A percentile compares a stretch with the other conserved stretches of the same genome.
phyloP scores from a whole-genome alignment of 1,140 invertebrate species.

The Neodiprion pinetum region DNA sequence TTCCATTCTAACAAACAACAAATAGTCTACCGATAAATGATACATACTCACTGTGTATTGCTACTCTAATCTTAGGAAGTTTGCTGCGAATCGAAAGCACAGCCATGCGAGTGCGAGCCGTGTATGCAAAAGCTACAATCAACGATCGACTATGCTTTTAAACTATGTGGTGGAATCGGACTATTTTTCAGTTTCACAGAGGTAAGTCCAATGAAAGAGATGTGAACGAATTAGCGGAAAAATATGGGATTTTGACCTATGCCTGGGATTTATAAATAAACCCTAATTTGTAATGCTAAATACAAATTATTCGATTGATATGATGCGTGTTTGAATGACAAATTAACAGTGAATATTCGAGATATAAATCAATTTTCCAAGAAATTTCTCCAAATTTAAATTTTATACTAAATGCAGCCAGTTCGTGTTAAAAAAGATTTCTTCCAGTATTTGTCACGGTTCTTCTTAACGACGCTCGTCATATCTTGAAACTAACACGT shows the following conservation, averaged over 20 bases:
- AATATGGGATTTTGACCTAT: too few species aligned
- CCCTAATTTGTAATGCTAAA: not conserved
- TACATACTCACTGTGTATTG: slow-evolving; percentile 21
- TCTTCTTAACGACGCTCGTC: not conserved
- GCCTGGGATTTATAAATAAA: too few species aligned
- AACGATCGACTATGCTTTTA: slow-evolving; percentile 87
- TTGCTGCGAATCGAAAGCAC: slow-evolving; percentile 48
- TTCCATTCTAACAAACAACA: slow-evolving; percentile 29
- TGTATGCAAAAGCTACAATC: slow-evolving; percentile 80
- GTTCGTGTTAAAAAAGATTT: too few species aligned
- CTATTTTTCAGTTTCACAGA: slow-evolving; percentile 98
- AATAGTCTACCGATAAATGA: too few species aligned
- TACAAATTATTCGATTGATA: slow-evolving; percentile 18
- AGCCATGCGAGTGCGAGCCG: slow-evolving; percentile 69
- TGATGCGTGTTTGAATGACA: not conserved
- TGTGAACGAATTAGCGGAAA: too few species aligned
- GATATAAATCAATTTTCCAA: too few species aligned
- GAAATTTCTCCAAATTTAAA: too few species aligned
- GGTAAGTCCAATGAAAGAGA: slow-evolving; percentile 66
- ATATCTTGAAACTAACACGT: slow-evolving; percentile 27
- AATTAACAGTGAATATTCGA: too few species aligned
- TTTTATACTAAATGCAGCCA: too few species aligned
- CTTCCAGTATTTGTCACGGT: too few species aligned
- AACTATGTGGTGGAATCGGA: slow-evolving; percentile 89
- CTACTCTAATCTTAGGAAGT: slow-evolving; percentile 54